Evolutionary conservation across 92 coral and sea anemone species (phyloP).

Genomic region (Epizoanthus stellaris): DNA sequence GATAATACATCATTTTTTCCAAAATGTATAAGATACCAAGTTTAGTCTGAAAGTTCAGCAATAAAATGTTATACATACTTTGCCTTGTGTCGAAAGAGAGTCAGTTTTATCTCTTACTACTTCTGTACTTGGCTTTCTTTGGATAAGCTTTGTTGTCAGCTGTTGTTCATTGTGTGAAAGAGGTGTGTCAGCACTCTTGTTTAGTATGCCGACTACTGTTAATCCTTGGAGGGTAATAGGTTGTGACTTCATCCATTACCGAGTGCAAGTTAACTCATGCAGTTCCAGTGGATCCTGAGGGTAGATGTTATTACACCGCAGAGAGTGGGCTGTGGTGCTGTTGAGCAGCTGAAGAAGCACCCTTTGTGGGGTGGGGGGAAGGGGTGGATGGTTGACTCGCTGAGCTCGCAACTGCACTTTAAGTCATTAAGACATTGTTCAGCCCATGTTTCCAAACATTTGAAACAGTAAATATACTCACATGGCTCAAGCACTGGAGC

Average conservation of each 20-base stretch:
- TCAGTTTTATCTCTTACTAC: neutral
- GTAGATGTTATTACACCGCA: conserved; percentile 44
- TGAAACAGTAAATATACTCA: conserved; percentile 15
- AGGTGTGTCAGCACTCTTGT: conserved; percentile 10
- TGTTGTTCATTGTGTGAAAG: conserved; percentile 33
- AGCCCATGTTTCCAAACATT: conserved; percentile 25
- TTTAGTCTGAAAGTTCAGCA: neutral
- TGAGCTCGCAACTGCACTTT: conserved; percentile 39
- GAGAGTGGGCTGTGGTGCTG: conserved; percentile 33
- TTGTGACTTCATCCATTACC: neutral
- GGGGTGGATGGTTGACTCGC: neutral
- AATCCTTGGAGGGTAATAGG: neutral
- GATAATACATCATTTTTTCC: neutral
- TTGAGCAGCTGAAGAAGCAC: conserved; percentile 40
- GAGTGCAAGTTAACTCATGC: no score
- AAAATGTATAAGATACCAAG: neutral
- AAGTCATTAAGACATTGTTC: conserved; percentile 20
- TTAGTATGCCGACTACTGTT: conserved; percentile 5
- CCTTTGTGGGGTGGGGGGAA: conserved; percentile 16
- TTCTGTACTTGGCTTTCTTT: conserved; percentile 24
- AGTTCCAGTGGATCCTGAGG: no score
- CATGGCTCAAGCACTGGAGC: conserved; percentile 29
- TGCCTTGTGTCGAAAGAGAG: conserved; percentile 29
- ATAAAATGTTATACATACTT: conserved; percentile 10
- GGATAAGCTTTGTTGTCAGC: conserved; percentile 22